phyloP scores from a whole-genome alignment of 2,797 vertebrate genomes.

The Tinamus major region DNA sequence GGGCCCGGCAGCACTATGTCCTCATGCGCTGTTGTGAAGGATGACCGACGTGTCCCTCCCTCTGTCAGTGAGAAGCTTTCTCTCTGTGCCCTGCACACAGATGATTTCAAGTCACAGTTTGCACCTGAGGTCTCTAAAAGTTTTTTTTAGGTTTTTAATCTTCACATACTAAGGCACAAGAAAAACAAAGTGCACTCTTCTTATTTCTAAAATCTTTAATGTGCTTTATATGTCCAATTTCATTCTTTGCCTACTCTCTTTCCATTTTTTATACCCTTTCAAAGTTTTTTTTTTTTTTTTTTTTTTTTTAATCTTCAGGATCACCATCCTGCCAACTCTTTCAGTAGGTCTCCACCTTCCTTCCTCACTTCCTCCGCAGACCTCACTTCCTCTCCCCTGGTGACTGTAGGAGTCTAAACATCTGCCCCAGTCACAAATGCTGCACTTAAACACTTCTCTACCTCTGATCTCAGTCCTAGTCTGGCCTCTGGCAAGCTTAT shows the following conservation, averaged over 20 bases:
- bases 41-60: background rate
- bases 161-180: background rate
- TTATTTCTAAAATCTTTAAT: background rate
- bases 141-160: background rate
- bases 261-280: background rate
- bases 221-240: background rate
- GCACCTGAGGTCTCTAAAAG: background rate
- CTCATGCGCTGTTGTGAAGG: too few relatives aligned
- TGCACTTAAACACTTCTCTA: background rate
- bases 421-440: background rate
- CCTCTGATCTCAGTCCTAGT: background rate
- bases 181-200: background rate
- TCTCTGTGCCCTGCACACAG: background rate
- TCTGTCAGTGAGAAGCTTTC: background rate
- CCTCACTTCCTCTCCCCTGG: fast-evolving
- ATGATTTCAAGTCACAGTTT: background rate
- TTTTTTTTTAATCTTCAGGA: background rate
- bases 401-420: background rate
- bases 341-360: background rate
- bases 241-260: background rate
- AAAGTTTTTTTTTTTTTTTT: background rate
- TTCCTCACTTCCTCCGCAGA: background rate
- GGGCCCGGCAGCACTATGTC: too few relatives aligned
- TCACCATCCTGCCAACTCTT: background rate
- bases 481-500: background rate